Percentiles rank a stretch among this genome's conserved stretches.
Conservation (phyloP, 2,113 vertebrate species). For the Irena cyanogastra region DNA sequence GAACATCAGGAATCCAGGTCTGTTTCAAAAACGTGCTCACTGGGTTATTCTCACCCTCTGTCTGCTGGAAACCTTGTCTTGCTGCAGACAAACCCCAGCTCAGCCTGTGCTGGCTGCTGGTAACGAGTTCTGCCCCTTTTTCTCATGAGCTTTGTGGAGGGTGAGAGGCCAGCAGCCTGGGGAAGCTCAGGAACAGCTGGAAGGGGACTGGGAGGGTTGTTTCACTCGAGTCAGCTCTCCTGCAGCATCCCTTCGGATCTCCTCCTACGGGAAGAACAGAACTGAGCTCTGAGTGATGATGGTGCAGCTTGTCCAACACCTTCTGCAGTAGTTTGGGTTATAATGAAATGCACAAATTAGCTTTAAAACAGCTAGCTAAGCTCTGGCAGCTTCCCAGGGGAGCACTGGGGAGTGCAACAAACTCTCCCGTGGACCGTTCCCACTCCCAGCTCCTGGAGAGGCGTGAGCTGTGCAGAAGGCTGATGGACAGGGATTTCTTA, state of each 20-base stretch:
- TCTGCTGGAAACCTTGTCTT: not conserved
- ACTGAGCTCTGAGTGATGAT: accelerated
- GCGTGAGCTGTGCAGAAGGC: not conserved
- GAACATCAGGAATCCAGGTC: not conserved
- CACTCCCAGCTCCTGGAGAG: not conserved
- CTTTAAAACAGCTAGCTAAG: not conserved
- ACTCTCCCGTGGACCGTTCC: not conserved
- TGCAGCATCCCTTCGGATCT: not conserved
- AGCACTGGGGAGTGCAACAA: not conserved
- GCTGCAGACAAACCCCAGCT: not conserved
- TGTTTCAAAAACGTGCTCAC: not conserved
- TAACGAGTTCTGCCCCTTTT: not conserved
- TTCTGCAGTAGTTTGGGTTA: not conserved
- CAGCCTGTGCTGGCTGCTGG: not conserved
- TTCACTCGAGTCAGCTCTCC: not conserved
- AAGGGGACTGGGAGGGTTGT: not conserved
- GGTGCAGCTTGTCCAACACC: not conserved
- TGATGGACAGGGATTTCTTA: not conserved
- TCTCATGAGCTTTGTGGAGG: not conserved
- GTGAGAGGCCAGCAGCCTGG: not conserved
- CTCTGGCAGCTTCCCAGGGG: not conserved
- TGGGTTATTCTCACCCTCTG: not conserved
- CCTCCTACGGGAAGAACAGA: not conserved
- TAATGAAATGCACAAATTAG: accelerated
- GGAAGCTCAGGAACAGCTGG: not conserved